Conservation (phyloP, 2,888 invertebrate genomes). For the Caenorhabditis imperialis region DNA sequence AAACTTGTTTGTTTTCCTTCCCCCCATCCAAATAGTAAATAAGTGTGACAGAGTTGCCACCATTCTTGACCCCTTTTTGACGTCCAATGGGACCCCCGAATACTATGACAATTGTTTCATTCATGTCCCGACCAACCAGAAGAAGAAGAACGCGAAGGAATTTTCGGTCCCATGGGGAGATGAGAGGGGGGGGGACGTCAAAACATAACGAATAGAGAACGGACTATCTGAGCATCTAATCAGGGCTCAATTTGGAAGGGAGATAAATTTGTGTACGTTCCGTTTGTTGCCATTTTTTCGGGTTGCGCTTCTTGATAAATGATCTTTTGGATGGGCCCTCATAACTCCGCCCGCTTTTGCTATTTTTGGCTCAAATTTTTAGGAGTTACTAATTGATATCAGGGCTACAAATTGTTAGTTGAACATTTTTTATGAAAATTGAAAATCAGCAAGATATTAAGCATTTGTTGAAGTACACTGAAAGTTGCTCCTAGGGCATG, state of each 20-base stretch:
- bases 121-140: background rate
- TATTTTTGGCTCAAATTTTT: too few relatives aligned
- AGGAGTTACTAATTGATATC: too few relatives aligned
- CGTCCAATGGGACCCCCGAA: conserved; percentile 2
- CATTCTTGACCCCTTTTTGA: conserved; percentile 42
- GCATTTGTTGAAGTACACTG: background rate
- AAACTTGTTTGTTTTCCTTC: too few relatives aligned
- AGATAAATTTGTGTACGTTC: conserved; percentile 26
- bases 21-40: conserved; percentile 32
- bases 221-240: conserved; percentile 41
- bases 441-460: too few relatives aligned
- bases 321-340: background rate
- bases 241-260: conserved; percentile 24
- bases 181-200: conserved; percentile 12
- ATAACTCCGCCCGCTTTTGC: too few relatives aligned
- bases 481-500: background rate
- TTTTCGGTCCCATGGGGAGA: too few relatives aligned
- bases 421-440: too few relatives aligned
- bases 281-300: too few relatives aligned
- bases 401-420: too few relatives aligned
- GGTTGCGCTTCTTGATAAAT: background rate
- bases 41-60: conserved; percentile 53
- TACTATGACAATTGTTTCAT: too few relatives aligned
- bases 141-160: conserved; percentile 5
- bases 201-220: conserved; percentile 43